phyloP scores from a whole-genome alignment of 1,140 invertebrate genomes.

The Cydia strobilella region DNA sequence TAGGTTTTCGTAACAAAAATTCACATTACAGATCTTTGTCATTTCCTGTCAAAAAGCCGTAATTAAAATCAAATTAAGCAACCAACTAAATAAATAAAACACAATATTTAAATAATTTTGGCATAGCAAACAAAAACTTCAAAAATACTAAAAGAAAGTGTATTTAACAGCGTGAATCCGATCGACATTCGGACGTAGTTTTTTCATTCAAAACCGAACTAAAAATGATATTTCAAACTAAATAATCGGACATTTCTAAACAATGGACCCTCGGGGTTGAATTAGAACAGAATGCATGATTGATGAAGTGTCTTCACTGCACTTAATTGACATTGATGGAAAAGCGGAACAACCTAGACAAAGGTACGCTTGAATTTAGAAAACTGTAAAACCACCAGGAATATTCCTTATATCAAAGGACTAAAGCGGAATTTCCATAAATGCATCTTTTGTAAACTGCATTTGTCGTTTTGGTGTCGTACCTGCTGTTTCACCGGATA shows the following conservation, averaged over 20 bases:
- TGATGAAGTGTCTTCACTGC: constrained; percentile 70
- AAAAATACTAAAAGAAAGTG: neutral
- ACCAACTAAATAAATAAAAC: too few species aligned
- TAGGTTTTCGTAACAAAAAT: neutral
- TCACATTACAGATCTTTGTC: neutral
- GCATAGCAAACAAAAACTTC: too few species aligned
- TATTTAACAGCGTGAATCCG: neutral
- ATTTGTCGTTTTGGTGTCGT: constrained; percentile 8
- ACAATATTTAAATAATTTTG: too few species aligned
- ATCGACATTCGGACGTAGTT: neutral
- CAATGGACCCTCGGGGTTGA: constrained; percentile 58
- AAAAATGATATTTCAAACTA: constrained; percentile 30
- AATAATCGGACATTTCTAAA: constrained; percentile 57
- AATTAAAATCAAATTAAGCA: too few species aligned
- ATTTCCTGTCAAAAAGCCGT: neutral
- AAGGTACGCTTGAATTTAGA: constrained; percentile 30
- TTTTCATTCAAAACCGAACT: neutral
- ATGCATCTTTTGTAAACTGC: neutral
- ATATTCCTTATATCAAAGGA: constrained; percentile 28
- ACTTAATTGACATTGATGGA: constrained; percentile 78
- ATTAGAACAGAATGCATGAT: constrained; percentile 63
- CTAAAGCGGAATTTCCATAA: constrained; percentile 22
- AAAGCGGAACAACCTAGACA: constrained; percentile 45
- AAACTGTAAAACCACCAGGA: constrained; percentile 31
- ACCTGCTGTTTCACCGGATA: constrained; percentile 35